phyloP scores from a whole-genome alignment of 92 coral and sea anemone genomes.

The Meandrina meandrites region DNA sequence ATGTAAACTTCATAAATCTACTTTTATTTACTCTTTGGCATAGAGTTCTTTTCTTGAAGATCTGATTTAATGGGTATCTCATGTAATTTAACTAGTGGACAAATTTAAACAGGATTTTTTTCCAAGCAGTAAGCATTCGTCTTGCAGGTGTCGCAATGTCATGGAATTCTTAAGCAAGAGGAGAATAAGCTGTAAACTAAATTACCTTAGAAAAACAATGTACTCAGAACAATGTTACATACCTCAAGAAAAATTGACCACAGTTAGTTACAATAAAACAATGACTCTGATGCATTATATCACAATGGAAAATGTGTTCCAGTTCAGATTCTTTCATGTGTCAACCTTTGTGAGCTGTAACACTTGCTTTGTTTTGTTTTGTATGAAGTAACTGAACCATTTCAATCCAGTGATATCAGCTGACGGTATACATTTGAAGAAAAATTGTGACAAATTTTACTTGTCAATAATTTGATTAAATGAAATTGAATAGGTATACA shows the following conservation, averaged over 20 bases:
- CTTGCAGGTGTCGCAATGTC: background rate
- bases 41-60: too few species aligned
- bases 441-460: background rate
- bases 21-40: too few species aligned
- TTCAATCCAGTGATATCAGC: background rate
- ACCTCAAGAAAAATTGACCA: background rate
- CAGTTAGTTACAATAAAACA: background rate
- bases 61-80: too few species aligned
- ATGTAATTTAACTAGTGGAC: background rate
- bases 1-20: too few species aligned
- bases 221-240: background rate
- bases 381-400: conserved; percentile 1
- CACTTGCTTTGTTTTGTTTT: conserved; percentile 9
- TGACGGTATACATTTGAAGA: background rate
- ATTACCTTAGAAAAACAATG: background rate
- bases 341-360: too few species aligned
- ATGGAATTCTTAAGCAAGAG: background rate
- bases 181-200: background rate
- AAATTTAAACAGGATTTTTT: background rate
- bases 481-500: too few species aligned
- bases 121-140: background rate
- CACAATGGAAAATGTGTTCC: background rate
- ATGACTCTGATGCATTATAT: background rate
- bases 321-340: background rate
- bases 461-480: background rate